Conservation (phyloP, 2,888 invertebrate genomes). For the Chalcis sispes region DNA sequence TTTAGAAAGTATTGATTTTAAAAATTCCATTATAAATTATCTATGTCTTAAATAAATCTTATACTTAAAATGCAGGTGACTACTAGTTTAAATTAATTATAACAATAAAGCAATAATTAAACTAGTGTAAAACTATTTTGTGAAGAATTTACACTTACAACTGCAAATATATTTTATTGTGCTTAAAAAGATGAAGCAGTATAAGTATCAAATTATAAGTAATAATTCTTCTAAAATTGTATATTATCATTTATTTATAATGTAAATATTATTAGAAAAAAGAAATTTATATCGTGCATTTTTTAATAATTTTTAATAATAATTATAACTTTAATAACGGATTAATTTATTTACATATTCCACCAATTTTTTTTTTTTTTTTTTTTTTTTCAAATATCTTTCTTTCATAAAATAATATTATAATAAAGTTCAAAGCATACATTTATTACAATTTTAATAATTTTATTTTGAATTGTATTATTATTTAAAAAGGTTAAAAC, state of each 20-base stretch:
- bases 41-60: conserved; percentile 16
- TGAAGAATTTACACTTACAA: conserved; percentile 40
- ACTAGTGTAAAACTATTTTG: conserved; percentile 48
- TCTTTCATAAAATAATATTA: too few relatives aligned
- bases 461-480: too few relatives aligned
- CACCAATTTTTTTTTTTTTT: conserved; percentile 8
- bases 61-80: conserved; percentile 24
- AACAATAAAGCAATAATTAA: conserved; percentile 14
- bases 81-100: conserved; percentile 41
- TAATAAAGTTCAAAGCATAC: too few relatives aligned
- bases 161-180: conserved; percentile 32
- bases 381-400: too few relatives aligned
- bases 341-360: conserved; percentile 22
- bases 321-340: conserved; percentile 45
- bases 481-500: too few relatives aligned
- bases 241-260: conserved; percentile 59
- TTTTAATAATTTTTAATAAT: conserved; percentile 51
- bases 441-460: too few relatives aligned
- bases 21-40: conserved; percentile 29
- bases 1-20: conserved; percentile 9
- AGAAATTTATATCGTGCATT: conserved; percentile 56
- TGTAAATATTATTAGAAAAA: conserved; percentile 58
- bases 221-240: conserved; percentile 51
- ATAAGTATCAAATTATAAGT: conserved; percentile 34
- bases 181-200: conserved; percentile 25